These are phyloP conservation scores for Aphelocoma coerulescens DNA, from an alignment of 2,113 vertebrate genomes.

Conservation along the genomic window DNA sequence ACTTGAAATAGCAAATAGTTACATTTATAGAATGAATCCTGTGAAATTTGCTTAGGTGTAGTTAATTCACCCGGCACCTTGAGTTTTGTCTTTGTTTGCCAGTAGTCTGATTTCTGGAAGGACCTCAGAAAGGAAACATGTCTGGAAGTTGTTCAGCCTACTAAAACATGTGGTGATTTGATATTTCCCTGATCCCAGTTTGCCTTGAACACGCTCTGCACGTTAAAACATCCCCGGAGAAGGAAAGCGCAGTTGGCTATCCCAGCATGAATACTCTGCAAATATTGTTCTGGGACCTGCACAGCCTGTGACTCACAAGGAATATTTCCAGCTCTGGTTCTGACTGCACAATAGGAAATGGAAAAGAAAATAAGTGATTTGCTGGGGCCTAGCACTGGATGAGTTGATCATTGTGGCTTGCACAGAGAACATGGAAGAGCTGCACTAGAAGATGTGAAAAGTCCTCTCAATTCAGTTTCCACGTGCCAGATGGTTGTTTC, in stretches of 20 bases:
- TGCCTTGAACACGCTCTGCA: constrained; percentile 5
- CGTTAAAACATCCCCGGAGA: constrained; percentile 33
- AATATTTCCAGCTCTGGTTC: constrained; percentile 25
- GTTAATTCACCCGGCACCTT: background rate
- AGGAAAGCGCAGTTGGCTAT: constrained; percentile 24
- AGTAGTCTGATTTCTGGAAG: background rate
- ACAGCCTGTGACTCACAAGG: constrained; percentile 9
- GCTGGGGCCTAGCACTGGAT: background rate
- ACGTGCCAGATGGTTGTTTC: constrained; percentile 7
- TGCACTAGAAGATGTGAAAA: background rate
- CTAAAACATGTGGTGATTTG: constrained; percentile 4
- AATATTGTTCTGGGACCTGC: constrained; percentile 53
- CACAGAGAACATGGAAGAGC: background rate
- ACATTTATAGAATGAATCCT: background rate
- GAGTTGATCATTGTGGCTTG: background rate
- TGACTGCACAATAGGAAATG: constrained; percentile 19
- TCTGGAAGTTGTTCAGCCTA: background rate
- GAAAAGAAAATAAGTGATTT: constrained; percentile 24
- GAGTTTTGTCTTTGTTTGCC: background rate
- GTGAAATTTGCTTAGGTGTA: background rate
- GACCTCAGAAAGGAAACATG: background rate
- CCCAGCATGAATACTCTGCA: constrained; percentile 18
- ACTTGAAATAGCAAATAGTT: background rate
- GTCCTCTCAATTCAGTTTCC: constrained; percentile 2
- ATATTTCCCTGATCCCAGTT: background rate